A percentile compares a stretch with the other conserved stretches of the same genome.
These are phyloP conservation scores for Neotoma lepida DNA, from an alignment of 2,113 vertebrate species.

Conservation along the genomic window DNA sequence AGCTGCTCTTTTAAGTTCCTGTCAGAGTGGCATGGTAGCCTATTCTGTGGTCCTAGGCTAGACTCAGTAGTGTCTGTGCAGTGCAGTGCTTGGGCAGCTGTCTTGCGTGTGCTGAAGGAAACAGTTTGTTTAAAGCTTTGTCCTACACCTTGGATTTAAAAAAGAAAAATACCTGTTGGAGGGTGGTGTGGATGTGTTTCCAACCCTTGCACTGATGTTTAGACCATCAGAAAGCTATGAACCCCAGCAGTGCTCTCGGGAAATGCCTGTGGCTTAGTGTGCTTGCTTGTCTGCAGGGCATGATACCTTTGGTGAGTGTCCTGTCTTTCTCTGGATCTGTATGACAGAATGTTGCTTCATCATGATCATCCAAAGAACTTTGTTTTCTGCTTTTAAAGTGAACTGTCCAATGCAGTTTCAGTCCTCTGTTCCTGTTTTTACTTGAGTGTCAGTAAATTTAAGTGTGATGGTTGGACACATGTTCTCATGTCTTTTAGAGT, in stretches of 20 bases:
- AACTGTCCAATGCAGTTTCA: background rate
- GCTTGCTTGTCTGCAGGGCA: background rate
- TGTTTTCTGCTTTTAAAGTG: background rate
- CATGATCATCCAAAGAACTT: background rate
- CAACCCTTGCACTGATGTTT: background rate
- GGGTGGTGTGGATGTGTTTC: background rate
- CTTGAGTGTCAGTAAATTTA: background rate
- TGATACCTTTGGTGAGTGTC: background rate
- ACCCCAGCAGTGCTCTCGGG: background rate
- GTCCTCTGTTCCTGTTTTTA: background rate
- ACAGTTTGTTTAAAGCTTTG: slow-evolving; percentile 33
- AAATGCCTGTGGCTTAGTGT: background rate
- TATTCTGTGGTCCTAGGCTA: too few species aligned
- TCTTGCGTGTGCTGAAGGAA: background rate
- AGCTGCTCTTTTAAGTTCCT: background rate
- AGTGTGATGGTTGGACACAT: background rate
- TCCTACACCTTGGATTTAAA: slow-evolving; percentile 16
- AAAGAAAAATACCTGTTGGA: background rate
- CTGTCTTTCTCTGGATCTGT: background rate
- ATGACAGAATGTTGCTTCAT: slow-evolving; percentile 2
- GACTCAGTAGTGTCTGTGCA: background rate
- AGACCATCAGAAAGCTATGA: background rate
- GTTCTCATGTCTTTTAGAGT: background rate
- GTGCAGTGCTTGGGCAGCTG: background rate
- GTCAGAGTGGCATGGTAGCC: background rate